Percentiles rank a stretch among this genome's conserved stretches.
These are phyloP conservation scores for Pachyrhynchus sulphureomaculatus DNA, from an alignment of 1,140 invertebrate genomes.

Conservation along the genomic window DNA sequence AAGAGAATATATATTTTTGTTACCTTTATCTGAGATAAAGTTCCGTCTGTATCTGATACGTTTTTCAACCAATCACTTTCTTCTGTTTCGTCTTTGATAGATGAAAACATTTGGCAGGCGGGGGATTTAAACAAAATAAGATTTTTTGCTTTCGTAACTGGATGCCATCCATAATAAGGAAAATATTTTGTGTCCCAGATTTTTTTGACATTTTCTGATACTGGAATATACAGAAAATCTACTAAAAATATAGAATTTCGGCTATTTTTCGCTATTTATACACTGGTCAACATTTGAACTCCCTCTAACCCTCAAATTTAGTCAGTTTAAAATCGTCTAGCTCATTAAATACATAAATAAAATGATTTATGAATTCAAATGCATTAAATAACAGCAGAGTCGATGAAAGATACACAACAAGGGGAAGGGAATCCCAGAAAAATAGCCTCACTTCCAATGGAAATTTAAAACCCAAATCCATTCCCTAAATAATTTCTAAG, in stretches of 20 bases:
- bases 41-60: neutral
- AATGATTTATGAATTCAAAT: no score
- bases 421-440: no score
- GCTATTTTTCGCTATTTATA: neutral
- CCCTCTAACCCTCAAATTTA: neutral
- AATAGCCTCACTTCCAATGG: no score
- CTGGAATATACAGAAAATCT: neutral
- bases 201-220: slow-evolving; percentile 2
- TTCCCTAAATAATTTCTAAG: no score
- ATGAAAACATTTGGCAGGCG: slow-evolving; percentile 9
- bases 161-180: slow-evolving; percentile 6
- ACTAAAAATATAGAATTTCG: neutral
- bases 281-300: no score
- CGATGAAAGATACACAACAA: no score
- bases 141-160: neutral
- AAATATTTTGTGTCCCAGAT: slow-evolving; percentile 12
- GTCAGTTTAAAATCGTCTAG: no score
- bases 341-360: no score
- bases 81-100: slow-evolving; percentile 1
- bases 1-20: neutral
- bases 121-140: slow-evolving; percentile 25
- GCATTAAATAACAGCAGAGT: no score
- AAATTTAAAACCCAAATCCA: no score
- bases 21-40: slow-evolving; percentile 2
- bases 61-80: neutral